Percentiles rank a stretch among this genome's conserved stretches.
Conservation (phyloP, 2,113 vertebrate species). For the Aphelocoma coerulescens region DNA sequence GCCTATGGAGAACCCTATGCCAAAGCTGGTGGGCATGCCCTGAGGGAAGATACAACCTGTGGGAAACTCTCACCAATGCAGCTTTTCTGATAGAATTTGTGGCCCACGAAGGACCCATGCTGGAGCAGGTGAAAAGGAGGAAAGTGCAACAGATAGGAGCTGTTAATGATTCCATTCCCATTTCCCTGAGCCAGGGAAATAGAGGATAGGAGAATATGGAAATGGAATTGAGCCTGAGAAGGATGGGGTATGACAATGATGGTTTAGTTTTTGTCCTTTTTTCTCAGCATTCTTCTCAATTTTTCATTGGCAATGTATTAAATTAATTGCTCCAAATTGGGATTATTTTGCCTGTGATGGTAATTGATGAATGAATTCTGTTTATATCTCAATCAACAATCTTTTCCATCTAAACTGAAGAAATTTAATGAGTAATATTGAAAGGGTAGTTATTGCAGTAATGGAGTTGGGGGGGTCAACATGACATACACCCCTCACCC, state of each 20-base stretch:
- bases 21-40: neutral
- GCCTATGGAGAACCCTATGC: fast-evolving
- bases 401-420: neutral
- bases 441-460: neutral
- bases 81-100: neutral
- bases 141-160: neutral
- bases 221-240: neutral
- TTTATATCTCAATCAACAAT: neutral
- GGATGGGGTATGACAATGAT: fast-evolving
- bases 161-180: neutral
- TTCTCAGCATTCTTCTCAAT: neutral
- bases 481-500: too few species aligned
- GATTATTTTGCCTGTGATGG: neutral
- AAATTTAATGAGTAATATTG: neutral
- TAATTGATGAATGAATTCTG: neutral
- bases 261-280: neutral
- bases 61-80: neutral
- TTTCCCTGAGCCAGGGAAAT: neutral
- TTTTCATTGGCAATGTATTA: neutral
- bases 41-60: neutral
- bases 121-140: neutral
- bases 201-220: neutral
- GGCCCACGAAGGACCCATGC: fast-evolving
- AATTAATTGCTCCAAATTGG: neutral
- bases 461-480: neutral